These are phyloP conservation scores for Burhinus bistriatus DNA, from an alignment of 2,113 vertebrate genomes.

Conservation along the genomic window DNA sequence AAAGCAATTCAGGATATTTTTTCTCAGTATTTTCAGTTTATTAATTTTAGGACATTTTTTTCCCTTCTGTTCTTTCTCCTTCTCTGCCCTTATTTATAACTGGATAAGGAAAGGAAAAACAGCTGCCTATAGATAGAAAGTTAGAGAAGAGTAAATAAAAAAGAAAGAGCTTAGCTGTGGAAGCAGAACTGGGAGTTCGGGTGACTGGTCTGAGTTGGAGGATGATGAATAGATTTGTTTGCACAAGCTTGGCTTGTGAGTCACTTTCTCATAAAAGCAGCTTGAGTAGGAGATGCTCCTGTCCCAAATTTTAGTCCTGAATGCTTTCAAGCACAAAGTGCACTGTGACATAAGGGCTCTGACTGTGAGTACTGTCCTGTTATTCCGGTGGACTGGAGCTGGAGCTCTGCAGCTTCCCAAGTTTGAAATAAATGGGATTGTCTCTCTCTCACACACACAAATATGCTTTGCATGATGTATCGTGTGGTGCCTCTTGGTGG, in stretches of 20 bases:
- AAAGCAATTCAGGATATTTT: neutral
- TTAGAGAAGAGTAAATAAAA: neutral
- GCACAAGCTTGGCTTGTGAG: slow-evolving; percentile 12
- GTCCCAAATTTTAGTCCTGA: slow-evolving; percentile 12
- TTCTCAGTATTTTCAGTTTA: neutral
- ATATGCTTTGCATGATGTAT: neutral
- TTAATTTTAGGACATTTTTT: neutral
- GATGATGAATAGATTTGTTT: slow-evolving; percentile 30
- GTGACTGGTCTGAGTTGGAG: slow-evolving; percentile 27
- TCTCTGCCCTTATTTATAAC: neutral
- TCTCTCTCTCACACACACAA: neutral
- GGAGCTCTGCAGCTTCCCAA: neutral
- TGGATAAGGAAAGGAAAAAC: neutral
- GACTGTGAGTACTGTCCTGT: neutral
- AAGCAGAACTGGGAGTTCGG: neutral
- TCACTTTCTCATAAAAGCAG: slow-evolving; percentile 30
- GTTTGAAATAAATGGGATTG: neutral
- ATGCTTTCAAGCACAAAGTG: neutral
- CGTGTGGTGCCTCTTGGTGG: neutral
- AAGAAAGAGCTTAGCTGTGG: neutral
- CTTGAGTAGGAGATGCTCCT: slow-evolving; percentile 2
- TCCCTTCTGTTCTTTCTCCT: neutral
- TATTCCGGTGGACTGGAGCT: neutral
- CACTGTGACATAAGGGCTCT: neutral
- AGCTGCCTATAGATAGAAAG: neutral